Evolutionary conservation across 2,113 vertebrate species (phyloP).

Genomic region (Poicephalus gulielmi): DNA sequence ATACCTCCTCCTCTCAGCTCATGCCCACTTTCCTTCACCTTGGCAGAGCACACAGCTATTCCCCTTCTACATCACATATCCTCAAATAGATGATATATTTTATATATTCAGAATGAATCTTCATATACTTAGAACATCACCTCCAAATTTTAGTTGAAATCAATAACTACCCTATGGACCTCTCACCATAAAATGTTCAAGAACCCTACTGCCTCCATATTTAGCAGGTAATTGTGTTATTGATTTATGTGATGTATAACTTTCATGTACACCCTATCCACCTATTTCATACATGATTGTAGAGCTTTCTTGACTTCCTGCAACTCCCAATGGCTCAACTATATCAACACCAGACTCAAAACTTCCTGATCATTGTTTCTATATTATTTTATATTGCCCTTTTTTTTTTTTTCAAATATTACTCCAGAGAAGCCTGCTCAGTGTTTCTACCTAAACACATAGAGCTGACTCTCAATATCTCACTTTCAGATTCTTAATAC

Average conservation of each 20-base stretch:
- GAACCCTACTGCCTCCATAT: background rate
- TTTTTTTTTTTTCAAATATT: background rate
- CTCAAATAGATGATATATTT: background rate
- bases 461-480: background rate
- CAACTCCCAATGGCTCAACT: background rate
- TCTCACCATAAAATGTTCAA: background rate
- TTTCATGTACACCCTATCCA: background rate
- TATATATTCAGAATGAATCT: background rate
- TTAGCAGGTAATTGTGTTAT: background rate
- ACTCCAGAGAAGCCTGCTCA: background rate
- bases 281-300: background rate
- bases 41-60: background rate
- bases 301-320: background rate
- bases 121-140: background rate
- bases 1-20: background rate
- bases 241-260: background rate
- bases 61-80: background rate
- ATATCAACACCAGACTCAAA: background rate
- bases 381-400: background rate
- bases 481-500: background rate
- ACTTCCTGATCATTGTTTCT: background rate
- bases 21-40: background rate
- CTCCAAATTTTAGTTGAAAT: background rate
- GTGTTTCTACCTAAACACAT: background rate
- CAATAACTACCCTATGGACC: background rate